Evolutionary conservation across 2,888 invertebrate genomes (phyloP), one percentile per base, ranked within the genome.

Genomic region (Philereme vetulata): DNA sequence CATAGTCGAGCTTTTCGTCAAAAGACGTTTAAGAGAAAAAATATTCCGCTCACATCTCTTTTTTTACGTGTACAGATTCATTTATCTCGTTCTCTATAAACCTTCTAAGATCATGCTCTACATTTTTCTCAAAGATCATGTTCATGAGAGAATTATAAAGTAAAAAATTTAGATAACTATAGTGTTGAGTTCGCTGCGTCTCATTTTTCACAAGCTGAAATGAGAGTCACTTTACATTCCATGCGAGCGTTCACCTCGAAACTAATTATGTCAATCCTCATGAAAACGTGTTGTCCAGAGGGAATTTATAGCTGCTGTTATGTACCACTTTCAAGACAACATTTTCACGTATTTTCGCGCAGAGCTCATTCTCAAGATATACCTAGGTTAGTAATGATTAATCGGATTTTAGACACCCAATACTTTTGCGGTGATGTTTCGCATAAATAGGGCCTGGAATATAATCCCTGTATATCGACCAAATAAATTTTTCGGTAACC

Each of bases 11-110:
- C 6, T 44, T 38, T 4, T 8, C 44, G 9, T 49, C 58, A 52
- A 49, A 44, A 35, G 45, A 53, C 45, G 43, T 51, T 47, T 32
- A 47, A 51, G 32, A 43, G 42, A 42, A 38, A 51, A 55, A 55
- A 48, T 55, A 82, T 82, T 81, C 79, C 58, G 64, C 61, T 74
- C 80, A 72, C 82, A 78, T 78, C 72, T 65, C 60, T 69, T 63
- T 66, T 21, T 72, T 72, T 75, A 78, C 79, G 81, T 77, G 78
- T 74, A 68, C 73, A 74, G 80, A 81, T 78, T 83, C 78, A 77
- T 76, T 70, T 70, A 72, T 77, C 72, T 78, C 72, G 65, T 71
- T 70, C 72, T 60, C 68, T 62, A 75, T 74, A 72, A 51, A 47
- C 72, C 69, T 71, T 64, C 70, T 64, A 64, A 77, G 76, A 79